Evolutionary conservation across 2,888 invertebrate species (phyloP), one percentile per base, ranked within the genome.

Genomic region (Aleiodes leptofemur): DNA sequence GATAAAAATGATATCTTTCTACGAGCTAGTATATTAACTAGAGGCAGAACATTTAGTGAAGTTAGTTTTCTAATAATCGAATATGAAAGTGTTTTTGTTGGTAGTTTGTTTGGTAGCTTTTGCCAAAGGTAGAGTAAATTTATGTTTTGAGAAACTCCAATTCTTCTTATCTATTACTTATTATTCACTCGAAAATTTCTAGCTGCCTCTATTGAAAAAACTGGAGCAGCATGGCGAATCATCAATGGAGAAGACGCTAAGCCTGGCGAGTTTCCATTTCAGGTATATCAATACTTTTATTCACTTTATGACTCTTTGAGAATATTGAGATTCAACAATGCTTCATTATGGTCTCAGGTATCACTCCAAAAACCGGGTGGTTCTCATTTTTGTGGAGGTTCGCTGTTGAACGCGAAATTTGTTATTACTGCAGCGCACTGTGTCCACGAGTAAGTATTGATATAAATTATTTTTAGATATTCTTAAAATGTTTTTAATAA

Each of bases 381-480:
- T 4, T 72, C 69, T 13, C 83, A 83, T 56, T 84, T 84, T 55
- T 86, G 85, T 57, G 85, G 85, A 31, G 85, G 85, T 48, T 79
- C 82, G 38, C 69, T 85, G 14, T 69, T 83, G 23, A 81, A 78
- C 74, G 23, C 76, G 16, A 6, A 77, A 5, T 81, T 81, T 68
- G 82, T 85, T 23, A 70, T 85, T 48, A 86, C 86, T 0, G 84
- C 85, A 5, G 82, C 86, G 55, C 86, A 86, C 64, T 86, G 86
- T 38, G n/a, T n/a, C n/a, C n/a, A n/a, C n/a, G n/a, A n/a, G n/a
- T n/a, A n/a, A n/a, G n/a, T n/a, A n/a, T n/a, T n/a, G n/a, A n/a
- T n/a, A n/a, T n/a, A n/a, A n/a, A n/a, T n/a, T n/a, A n/a, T n/a
- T n/a, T n/a, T n/a, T n/a, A n/a, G n/a, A n/a, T 34, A 6, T 4